These are phyloP conservation scores for Parazoanthus atlanticus DNA, from an alignment of 92 coral and sea anemone genomes.

Conservation along the genomic window DNA sequence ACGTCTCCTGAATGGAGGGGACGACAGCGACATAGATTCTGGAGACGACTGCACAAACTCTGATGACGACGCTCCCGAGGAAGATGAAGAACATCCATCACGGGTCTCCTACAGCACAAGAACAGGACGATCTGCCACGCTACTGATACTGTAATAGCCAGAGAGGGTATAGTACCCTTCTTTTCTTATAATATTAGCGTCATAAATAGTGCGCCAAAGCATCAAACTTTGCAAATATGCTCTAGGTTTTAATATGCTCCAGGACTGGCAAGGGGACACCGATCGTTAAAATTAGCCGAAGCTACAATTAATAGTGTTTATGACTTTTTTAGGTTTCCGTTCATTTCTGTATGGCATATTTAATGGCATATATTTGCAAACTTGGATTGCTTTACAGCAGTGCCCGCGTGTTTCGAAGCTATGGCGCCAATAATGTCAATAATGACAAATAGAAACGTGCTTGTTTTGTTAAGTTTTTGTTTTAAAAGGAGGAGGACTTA, in stretches of 20 bases:
- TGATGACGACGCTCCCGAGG: neutral
- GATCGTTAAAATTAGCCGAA: neutral
- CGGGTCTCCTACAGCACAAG: neutral
- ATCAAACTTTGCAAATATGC: neutral
- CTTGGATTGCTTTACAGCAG: neutral
- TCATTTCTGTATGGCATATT: neutral
- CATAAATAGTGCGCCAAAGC: neutral
- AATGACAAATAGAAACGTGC: neutral
- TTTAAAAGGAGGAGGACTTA: neutral
- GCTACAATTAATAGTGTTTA: too few species aligned
- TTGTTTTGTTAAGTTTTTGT: neutral
- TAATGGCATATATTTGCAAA: too few species aligned
- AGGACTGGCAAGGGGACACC: slow-evolving; percentile 15
- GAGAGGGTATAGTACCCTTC: too few species aligned
- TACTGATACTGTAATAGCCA: neutral
- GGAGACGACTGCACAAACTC: slow-evolving; percentile 19
- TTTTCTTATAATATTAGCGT: too few species aligned
- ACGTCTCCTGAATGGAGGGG: slow-evolving; percentile 47
- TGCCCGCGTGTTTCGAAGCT: neutral
- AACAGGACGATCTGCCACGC: neutral
- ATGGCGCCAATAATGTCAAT: too few species aligned
- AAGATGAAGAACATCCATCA: neutral
- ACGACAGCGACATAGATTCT: slow-evolving; percentile 52
- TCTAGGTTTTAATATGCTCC: slow-evolving; percentile 8
- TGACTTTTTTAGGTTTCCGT: too few species aligned